Conservation (phyloP, 1,140 invertebrate genomes). For the Nasonia longicornis region DNA sequence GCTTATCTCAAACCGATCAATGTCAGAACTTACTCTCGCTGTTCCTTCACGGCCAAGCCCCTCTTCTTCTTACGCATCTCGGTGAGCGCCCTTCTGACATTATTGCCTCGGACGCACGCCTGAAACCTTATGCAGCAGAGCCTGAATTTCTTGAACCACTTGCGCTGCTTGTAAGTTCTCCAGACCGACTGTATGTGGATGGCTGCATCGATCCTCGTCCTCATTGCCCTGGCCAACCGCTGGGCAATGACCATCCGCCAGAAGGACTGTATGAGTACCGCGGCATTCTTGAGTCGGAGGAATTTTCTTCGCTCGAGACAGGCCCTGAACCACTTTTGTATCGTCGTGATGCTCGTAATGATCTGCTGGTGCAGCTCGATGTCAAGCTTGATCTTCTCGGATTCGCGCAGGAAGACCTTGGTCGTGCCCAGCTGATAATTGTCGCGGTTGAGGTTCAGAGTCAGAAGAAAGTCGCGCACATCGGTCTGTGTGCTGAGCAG, state of each 20-base stretch:
- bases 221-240: constrained; percentile 61
- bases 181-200: constrained; percentile 83
- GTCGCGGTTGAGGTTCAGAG: constrained; percentile 84
- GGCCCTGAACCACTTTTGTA: constrained; percentile 92
- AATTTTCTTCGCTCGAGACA: constrained; percentile 84
- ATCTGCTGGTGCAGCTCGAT: constrained; percentile 93
- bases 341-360: constrained; percentile 89
- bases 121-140: constrained; percentile 78
- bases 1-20: not conserved
- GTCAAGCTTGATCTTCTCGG: constrained; percentile 93
- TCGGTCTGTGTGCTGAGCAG: constrained; percentile 83
- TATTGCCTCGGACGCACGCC: constrained; percentile 76
- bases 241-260: constrained; percentile 76
- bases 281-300: constrained; percentile 78
- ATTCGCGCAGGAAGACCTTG: constrained; percentile 94
- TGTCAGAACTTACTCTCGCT: constrained; percentile 67
- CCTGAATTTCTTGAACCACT: constrained; percentile 77
- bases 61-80: constrained; percentile 64
- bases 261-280: constrained; percentile 82
- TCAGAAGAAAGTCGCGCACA: constrained; percentile 83
- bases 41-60: constrained; percentile 57
- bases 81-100: constrained; percentile 69
- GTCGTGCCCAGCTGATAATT: constrained; percentile 92
- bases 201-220: constrained; percentile 73
- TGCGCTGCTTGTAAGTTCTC: constrained; percentile 75